Percentiles rank a stretch among this genome's conserved stretches.
Evolutionary conservation across 2,797 vertebrate species (phyloP).

Genomic region (Jordanella pulchra): DNA sequence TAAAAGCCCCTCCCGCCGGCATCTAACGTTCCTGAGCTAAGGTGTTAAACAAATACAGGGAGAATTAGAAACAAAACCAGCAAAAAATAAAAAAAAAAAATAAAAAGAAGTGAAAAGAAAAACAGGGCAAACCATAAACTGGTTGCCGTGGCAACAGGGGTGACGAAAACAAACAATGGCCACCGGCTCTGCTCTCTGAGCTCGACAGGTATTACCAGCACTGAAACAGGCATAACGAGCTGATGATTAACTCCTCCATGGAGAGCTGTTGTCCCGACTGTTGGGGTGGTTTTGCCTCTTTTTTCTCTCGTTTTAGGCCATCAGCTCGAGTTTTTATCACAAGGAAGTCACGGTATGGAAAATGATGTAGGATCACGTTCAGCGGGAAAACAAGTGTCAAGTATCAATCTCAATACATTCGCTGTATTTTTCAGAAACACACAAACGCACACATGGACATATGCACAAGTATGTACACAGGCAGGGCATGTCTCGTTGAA

Average conservation of each 20-base stretch:
- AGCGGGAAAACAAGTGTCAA: conserved; percentile 48
- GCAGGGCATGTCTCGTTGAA: conserved; percentile 33
- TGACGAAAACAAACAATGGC: conserved; percentile 62
- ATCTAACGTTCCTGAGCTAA: conserved; percentile 1
- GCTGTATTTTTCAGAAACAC: conserved; percentile 58
- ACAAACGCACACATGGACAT: conserved; percentile 18
- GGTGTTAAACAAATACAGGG: conserved; percentile 37
- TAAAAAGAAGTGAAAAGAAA: conserved; percentile 13
- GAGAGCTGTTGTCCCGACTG: conserved; percentile 12
- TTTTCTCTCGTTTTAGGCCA: background rate
- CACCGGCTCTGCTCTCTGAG: conserved; percentile 19
- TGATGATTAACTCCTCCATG: conserved; percentile 57
- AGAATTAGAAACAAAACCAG: background rate
- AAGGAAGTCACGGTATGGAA: conserved; percentile 21
- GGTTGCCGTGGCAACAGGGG: conserved; percentile 41
- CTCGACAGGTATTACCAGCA: conserved; percentile 48
- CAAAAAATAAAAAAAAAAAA: background rate
- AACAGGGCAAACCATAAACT: conserved; percentile 20
- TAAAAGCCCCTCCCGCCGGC: conserved; percentile 9
- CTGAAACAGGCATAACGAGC: conserved; percentile 28
- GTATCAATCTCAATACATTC: conserved; percentile 76
- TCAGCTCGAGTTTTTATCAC: conserved; percentile 18
- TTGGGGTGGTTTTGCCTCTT: conserved; percentile 16
- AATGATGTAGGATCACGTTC: conserved; percentile 31
- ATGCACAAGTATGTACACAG: conserved; percentile 68